phyloP scores from a whole-genome alignment of 2,888 invertebrate genomes.

The Hyles lineata region DNA sequence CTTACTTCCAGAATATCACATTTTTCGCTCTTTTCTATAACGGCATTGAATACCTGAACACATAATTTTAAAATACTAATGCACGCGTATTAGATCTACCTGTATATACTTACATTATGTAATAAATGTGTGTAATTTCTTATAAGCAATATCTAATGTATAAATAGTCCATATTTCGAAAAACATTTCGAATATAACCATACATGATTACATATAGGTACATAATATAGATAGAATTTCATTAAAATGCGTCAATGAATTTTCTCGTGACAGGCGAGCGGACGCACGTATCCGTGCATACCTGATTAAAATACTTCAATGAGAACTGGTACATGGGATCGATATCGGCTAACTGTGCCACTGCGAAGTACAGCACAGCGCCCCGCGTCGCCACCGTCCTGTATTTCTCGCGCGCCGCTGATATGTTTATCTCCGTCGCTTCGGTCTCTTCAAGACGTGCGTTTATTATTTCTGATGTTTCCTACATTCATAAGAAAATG shows the following conservation, averaged over 20 bases:
- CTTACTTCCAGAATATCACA: slow-evolving; percentile 87
- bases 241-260: neutral
- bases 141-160: too few species aligned
- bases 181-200: neutral
- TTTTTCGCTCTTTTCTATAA: slow-evolving; percentile 91
- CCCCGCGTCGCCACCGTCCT: slow-evolving; percentile 94
- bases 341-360: slow-evolving; percentile 93
- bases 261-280: neutral
- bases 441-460: slow-evolving; percentile 94
- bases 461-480: slow-evolving; percentile 95
- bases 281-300: slow-evolving; percentile 33
- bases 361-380: slow-evolving; percentile 95
- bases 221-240: neutral
- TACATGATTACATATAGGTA: neutral
- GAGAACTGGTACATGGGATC: slow-evolving; percentile 99
- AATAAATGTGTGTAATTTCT: too few species aligned
- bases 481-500: slow-evolving; percentile 71
- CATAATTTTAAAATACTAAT: neutral
- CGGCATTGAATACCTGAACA: slow-evolving; percentile 90
- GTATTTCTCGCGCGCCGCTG: slow-evolving; percentile 94
- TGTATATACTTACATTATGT: too few species aligned
- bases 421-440: slow-evolving; percentile 94
- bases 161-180: too few species aligned
- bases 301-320: slow-evolving; percentile 92
- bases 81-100: neutral